These are phyloP conservation scores for Poecilia wingei DNA, from an alignment of 2,797 vertebrate species.

Conservation along the genomic window DNA sequence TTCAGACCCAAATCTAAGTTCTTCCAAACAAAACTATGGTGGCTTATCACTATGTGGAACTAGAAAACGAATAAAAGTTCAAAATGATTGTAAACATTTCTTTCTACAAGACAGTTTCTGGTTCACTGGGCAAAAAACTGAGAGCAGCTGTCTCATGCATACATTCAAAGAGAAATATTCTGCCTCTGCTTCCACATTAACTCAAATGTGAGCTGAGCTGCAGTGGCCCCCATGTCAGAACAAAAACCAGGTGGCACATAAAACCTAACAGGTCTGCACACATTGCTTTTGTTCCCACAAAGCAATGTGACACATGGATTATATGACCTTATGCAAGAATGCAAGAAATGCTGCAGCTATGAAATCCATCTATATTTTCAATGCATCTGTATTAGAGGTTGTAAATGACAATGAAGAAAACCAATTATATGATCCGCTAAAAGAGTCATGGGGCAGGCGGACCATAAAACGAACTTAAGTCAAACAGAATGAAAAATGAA, in stretches of 20 bases:
- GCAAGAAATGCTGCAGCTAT: background rate
- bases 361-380: constrained; percentile 12
- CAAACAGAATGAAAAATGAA: background rate
- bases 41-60: too few relatives aligned
- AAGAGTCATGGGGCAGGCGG: constrained; percentile 3
- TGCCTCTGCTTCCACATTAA: constrained; percentile 18
- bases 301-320: constrained; percentile 1
- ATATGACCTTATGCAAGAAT: background rate
- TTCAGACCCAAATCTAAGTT: background rate
- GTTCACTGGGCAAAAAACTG: background rate
- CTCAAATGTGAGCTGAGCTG: constrained; percentile 4
- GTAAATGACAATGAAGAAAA: constrained; percentile 7
- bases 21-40: background rate
- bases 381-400: background rate
- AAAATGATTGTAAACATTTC: constrained; percentile 15
- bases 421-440: background rate
- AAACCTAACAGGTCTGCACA: background rate
- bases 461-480: constrained; percentile 18
- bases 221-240: background rate
- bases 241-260: constrained; percentile 16
- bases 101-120: background rate
- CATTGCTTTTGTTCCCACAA: background rate
- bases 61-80: background rate
- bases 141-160: constrained; percentile 3
- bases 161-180: constrained; percentile 26